A percentile compares a stretch with the other conserved stretches of the same genome.
These are phyloP conservation scores for Cryptoblepharus egeriae DNA, from an alignment of 2,797 vertebrate species.

Conservation along the genomic window DNA sequence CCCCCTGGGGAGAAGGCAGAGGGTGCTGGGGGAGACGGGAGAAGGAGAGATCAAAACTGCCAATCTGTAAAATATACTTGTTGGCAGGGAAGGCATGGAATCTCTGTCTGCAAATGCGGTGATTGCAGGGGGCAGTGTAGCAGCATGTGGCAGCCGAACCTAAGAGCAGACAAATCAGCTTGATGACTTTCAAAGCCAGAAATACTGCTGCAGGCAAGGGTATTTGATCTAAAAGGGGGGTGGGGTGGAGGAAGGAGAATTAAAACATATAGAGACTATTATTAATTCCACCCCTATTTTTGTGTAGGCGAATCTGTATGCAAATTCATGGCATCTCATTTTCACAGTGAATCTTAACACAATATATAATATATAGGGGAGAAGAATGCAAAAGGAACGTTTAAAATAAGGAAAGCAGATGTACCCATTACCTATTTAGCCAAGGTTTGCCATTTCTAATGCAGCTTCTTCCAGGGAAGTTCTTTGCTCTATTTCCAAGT, in stretches of 20 bases:
- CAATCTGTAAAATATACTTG: conserved; percentile 85
- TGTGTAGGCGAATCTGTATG: conserved; percentile 88
- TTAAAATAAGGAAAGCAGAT: background rate
- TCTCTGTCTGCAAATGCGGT: conserved; percentile 80
- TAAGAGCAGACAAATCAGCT: conserved; percentile 86
- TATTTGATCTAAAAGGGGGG: conserved; percentile 78
- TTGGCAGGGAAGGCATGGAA: conserved; percentile 79
- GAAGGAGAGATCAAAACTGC: conserved; percentile 82
- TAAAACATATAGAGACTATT: conserved; percentile 87
- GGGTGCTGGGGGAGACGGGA: background rate
- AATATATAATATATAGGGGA: conserved; percentile 33
- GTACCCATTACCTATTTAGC: too few relatives aligned
- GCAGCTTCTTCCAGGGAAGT: background rate
- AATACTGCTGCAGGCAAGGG: conserved; percentile 85
- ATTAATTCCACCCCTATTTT: conserved; percentile 88
- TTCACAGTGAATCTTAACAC: conserved; percentile 79
- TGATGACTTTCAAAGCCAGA: conserved; percentile 87
- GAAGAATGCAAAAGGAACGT: conserved; percentile 78
- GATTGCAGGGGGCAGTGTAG: conserved; percentile 85
- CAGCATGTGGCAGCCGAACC: conserved; percentile 86
- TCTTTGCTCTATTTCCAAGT: background rate
- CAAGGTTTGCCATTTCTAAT: background rate
- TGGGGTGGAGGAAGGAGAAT: conserved; percentile 69
- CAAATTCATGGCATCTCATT: conserved; percentile 87
- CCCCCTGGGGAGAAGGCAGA: conserved; percentile 73